These are phyloP conservation scores for Lordiphosa mommai DNA, from an alignment of 1,140 invertebrate genomes.

Conservation along the genomic window DNA sequence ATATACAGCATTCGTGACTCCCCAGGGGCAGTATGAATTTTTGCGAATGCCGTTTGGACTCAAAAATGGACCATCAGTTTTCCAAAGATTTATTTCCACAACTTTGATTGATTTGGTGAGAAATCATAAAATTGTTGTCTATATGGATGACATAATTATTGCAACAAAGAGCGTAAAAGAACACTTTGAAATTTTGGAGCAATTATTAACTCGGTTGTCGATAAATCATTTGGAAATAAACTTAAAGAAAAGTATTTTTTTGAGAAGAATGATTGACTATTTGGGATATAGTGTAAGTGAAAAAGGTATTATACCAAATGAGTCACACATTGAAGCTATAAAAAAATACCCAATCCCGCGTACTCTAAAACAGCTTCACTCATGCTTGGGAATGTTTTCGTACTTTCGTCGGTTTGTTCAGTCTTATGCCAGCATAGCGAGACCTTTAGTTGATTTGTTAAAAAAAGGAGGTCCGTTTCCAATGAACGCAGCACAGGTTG, in stretches of 20 bases:
- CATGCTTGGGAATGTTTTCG: too few relatives aligned
- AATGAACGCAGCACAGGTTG: too few relatives aligned
- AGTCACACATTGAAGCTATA: neutral
- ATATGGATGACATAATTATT: slow-evolving; percentile 3
- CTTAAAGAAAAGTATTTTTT: neutral
- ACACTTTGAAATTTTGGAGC: too few relatives aligned
- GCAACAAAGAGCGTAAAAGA: neutral
- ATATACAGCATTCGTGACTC: neutral
- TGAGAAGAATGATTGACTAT: neutral
- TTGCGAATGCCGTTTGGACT: slow-evolving; percentile 3
- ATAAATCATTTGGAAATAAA: too few relatives aligned
- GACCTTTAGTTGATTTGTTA: too few relatives aligned
- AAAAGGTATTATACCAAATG: neutral
- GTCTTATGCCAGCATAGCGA: too few relatives aligned
- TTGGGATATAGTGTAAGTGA: neutral
- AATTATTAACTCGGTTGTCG: too few relatives aligned
- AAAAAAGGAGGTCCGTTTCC: too few relatives aligned
- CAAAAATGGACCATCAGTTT: neutral
- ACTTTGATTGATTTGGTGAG: slow-evolving; percentile 1
- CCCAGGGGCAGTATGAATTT: slow-evolving; percentile 1
- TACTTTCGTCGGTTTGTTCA: too few relatives aligned
- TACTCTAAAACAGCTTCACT: too few relatives aligned
- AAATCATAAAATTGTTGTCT: neutral
- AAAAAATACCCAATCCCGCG: neutral
- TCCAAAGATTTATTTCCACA: neutral